Conservation (phyloP, 2,797 vertebrate genomes). For the Taeniopygia guttata region DNA sequence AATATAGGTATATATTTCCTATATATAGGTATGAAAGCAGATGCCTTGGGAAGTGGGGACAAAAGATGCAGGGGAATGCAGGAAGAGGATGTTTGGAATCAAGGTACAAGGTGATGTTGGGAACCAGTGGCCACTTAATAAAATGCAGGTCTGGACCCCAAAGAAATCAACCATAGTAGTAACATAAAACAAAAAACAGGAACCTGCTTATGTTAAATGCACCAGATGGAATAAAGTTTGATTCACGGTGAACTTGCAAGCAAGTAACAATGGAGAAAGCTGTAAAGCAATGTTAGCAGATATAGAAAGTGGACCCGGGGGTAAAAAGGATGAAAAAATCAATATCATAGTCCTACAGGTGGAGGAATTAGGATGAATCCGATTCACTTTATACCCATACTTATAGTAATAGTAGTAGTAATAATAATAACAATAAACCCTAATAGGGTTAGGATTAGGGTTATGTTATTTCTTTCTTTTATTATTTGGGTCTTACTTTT, state of each 20-base stretch:
- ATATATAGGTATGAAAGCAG: neutral
- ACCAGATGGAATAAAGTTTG: neutral
- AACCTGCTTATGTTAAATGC: neutral
- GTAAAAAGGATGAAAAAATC: neutral
- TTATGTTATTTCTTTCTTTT: neutral
- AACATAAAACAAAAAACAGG: neutral
- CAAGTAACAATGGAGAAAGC: neutral
- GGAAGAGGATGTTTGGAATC: neutral
- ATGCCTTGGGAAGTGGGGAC: neutral
- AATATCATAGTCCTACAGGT: neutral
- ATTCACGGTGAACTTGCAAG: neutral
- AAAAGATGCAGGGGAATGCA: neutral
- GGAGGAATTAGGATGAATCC: fast-evolving
- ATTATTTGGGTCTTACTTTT: neutral
- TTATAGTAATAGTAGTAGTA: neutral
- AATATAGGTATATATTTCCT: neutral
- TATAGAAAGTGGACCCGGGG: neutral
- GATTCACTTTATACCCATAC: fast-evolving
- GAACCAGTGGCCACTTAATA: neutral
- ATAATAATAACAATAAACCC: neutral
- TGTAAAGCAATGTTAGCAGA: neutral
- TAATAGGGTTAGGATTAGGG: neutral
- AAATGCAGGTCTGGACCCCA: neutral
- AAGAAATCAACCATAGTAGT: neutral
- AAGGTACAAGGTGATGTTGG: neutral